Evolutionary conservation across 1,140 invertebrate species (phyloP).

Genomic region (Hylaeus anthracinus): DNA sequence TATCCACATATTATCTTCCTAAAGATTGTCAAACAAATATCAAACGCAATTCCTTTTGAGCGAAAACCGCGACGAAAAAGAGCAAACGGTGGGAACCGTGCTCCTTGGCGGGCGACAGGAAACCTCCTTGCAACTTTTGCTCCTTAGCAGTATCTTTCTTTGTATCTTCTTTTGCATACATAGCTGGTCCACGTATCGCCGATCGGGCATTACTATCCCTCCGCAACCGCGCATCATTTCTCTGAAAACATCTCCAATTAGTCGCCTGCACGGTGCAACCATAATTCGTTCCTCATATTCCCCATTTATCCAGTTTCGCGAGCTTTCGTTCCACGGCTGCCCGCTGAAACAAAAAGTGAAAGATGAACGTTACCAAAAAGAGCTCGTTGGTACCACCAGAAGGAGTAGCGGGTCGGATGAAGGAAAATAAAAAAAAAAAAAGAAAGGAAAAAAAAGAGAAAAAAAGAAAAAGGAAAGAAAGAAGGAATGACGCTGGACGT

Average conservation of each 20-base stretch:
- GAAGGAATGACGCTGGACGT: slow-evolving; percentile 44
- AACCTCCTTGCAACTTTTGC: neutral
- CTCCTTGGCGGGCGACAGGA: too few relatives aligned
- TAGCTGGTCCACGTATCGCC: neutral
- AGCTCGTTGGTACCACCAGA: slow-evolving; percentile 56
- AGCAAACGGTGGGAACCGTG: neutral
- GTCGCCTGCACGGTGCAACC: neutral
- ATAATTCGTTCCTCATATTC: slow-evolving; percentile 29
- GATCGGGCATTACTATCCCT: neutral
- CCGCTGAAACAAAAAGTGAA: slow-evolving; percentile 14
- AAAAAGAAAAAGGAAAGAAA: too few relatives aligned
- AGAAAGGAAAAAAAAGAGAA: too few relatives aligned
- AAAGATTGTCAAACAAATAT: too few relatives aligned
- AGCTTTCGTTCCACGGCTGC: slow-evolving; percentile 14
- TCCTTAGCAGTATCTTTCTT: slow-evolving; percentile 3
- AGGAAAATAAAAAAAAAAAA: neutral
- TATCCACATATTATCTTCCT: too few relatives aligned
- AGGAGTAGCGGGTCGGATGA: slow-evolving; percentile 48
- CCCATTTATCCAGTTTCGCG: slow-evolving; percentile 33
- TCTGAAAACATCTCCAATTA: slow-evolving; percentile 17
- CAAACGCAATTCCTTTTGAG: too few relatives aligned
- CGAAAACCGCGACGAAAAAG: too few relatives aligned
- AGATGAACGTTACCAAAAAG: slow-evolving; percentile 63
- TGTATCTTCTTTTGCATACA: neutral
- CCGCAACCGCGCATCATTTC: neutral